Evolutionary conservation across 2,797 vertebrate species (phyloP).

Genomic region (Intellagama lesueurii): DNA sequence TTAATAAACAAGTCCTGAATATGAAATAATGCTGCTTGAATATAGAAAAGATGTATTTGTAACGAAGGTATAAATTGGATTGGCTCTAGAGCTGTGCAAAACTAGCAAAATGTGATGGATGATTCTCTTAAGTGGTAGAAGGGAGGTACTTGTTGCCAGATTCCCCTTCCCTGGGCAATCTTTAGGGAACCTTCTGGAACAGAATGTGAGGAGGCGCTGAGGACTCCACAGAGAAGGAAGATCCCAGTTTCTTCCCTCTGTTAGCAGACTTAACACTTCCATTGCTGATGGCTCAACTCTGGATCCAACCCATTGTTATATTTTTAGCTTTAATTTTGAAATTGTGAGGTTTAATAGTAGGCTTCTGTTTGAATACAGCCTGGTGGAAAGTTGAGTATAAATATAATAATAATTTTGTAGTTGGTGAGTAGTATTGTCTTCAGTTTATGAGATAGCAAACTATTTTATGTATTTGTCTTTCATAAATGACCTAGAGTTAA

Average conservation of each 20-base stretch:
- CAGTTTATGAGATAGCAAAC: neutral
- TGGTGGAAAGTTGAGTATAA: neutral
- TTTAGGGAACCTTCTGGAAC: neutral
- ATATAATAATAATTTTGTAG: neutral
- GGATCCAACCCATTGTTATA: neutral
- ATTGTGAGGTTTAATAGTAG: neutral
- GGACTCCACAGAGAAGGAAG: neutral
- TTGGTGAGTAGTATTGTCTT: neutral
- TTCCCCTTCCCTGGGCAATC: neutral
- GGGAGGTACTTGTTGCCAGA: neutral
- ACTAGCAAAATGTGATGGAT: neutral
- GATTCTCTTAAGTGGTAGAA: neutral
- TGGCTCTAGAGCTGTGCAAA: neutral
- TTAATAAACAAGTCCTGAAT: neutral
- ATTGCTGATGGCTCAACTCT: neutral
- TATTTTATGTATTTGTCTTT: no score
- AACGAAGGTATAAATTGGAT: neutral
- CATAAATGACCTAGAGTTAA: no score
- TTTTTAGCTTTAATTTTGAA: neutral
- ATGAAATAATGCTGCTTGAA: neutral
- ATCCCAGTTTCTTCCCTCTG: neutral
- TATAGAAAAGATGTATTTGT: neutral
- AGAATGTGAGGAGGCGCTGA: neutral
- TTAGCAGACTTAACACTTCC: neutral
- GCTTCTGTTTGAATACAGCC: neutral